Percentiles rank a stretch among this genome's conserved stretches.
These are phyloP conservation scores for Gymnoscopelus braueri DNA, from an alignment of 2,797 vertebrate genomes.

Conservation along the genomic window DNA sequence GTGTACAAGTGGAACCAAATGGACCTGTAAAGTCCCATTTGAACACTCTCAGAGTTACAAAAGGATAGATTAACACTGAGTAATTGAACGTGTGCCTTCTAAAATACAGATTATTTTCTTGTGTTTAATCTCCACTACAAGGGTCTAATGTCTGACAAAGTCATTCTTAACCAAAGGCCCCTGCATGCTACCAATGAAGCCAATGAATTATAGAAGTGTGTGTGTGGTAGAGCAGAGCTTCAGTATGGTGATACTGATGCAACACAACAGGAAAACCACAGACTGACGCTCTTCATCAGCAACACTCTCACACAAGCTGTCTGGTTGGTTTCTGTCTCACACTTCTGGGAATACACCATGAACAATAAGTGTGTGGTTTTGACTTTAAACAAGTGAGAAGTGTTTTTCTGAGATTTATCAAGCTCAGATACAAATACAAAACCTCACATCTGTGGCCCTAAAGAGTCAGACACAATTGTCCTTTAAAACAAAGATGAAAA, in stretches of 20 bases:
- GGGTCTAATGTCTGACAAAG: too few species aligned
- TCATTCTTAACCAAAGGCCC: too few species aligned
- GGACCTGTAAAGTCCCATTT: too few species aligned
- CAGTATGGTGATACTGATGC: not conserved
- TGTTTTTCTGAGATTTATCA: not conserved
- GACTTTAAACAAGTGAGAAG: not conserved
- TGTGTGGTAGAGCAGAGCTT: not conserved
- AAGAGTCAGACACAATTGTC: not conserved
- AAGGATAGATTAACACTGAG: too few species aligned
- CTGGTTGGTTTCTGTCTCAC: not conserved
- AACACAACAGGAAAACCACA: constrained; percentile 46
- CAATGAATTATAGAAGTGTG: too few species aligned
- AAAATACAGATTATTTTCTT: too few species aligned
- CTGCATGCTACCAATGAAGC: too few species aligned
- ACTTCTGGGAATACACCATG: not conserved
- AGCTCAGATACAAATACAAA: not conserved
- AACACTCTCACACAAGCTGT: not conserved
- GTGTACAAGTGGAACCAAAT: too few species aligned
- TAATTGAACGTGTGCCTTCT: too few species aligned
- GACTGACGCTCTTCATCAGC: not conserved
- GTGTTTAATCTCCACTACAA: too few species aligned
- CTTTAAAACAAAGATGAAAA: not conserved
- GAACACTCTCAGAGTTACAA: too few species aligned
- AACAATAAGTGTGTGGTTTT: not conserved
- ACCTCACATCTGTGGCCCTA: not conserved